Evolutionary conservation across 1,140 invertebrate species (phyloP), one percentile per base, ranked within the genome.

Genomic region (Drosophila pruinosa): DNA sequence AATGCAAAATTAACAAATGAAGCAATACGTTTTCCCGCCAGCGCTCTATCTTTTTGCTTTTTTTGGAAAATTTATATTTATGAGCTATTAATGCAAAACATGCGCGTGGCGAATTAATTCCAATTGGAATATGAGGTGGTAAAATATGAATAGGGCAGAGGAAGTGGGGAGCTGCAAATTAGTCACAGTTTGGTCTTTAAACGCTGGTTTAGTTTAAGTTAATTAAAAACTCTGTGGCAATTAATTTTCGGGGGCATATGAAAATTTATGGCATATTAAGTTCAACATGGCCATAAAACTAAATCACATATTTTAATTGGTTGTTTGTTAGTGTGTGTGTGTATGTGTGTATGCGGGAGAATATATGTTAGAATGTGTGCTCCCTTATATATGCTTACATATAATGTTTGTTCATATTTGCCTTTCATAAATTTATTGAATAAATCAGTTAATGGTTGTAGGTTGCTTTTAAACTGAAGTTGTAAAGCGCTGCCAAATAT

Each of bases 201-300:
- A n/a, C 39, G 52, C 62, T 43, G 54, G 62, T 80, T 86, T 86
- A 86, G 81, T 86, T 86, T 73, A 70, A 70, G 80, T 86, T 85
- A 85, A 85, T 85, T 85, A 85, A 85, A 83, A 85, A 85, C 39
- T 76, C 80, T 86, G 73, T 77, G 81, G 81, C 69, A 86, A 85
- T 86, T 85, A 77, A 85, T 85, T 77, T 75, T 50, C 17, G 17
- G 21, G 7, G 21, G 50, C 47, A 28, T 45, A 43, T 21, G 47
- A 57, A 54, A 80, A 85, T 77, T 85, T 70, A 85, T 86, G 64
- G 57, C 57, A 63, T 50, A 38, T 45, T 47, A 59, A 34, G 21
- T 39, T 38, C 41, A 34, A 53, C 47, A 53, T 54, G 48, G 38
- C 5, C 57, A 26, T 47, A 67, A 67, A 61, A 61, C 56, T 72